These are phyloP conservation scores for Hypolimnas misippus DNA, from an alignment of 2,888 invertebrate species.

Conservation along the genomic window DNA sequence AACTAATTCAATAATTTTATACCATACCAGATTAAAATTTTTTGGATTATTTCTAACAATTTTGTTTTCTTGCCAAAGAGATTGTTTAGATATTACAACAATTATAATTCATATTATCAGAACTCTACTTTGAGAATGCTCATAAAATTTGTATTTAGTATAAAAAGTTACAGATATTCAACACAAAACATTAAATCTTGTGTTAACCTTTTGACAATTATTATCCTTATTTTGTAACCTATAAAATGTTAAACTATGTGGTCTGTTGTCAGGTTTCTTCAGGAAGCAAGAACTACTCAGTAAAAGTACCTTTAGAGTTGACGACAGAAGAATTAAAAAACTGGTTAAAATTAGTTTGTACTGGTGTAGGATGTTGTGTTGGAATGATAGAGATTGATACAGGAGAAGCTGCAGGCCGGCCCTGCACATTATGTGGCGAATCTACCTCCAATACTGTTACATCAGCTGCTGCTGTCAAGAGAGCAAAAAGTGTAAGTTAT, in stretches of 20 bases:
- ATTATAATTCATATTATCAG: too few species aligned
- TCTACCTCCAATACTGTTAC: constrained; percentile 67
- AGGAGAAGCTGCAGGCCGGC: constrained; percentile 71
- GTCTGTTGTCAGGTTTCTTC: constrained; percentile 58
- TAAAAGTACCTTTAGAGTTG: constrained; percentile 82
- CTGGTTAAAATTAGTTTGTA: constrained; percentile 79
- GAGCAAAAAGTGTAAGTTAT: constrained; percentile 65
- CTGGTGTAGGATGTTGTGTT: constrained; percentile 81
- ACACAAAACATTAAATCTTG: too few species aligned
- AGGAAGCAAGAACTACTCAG: constrained; percentile 77
- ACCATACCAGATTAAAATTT: too few species aligned
- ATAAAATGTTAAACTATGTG: not conserved
- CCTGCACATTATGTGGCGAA: constrained; percentile 74
- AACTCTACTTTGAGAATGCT: too few species aligned
- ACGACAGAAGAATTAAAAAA: constrained; percentile 75
- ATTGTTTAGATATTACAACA: too few species aligned
- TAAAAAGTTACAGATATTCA: too few species aligned
- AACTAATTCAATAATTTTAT: too few species aligned
- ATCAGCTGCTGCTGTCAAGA: constrained; percentile 62
- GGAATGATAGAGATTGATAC: constrained; percentile 82
- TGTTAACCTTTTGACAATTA: too few species aligned
- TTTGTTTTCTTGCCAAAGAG: too few species aligned
- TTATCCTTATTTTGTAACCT: too few species aligned
- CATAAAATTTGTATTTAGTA: too few species aligned
- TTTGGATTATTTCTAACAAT: too few species aligned